Percentiles rank a stretch among this genome's conserved stretches.
phyloP scores from a whole-genome alignment of 2,797 vertebrate species.

The Chloroceryle amazona region DNA sequence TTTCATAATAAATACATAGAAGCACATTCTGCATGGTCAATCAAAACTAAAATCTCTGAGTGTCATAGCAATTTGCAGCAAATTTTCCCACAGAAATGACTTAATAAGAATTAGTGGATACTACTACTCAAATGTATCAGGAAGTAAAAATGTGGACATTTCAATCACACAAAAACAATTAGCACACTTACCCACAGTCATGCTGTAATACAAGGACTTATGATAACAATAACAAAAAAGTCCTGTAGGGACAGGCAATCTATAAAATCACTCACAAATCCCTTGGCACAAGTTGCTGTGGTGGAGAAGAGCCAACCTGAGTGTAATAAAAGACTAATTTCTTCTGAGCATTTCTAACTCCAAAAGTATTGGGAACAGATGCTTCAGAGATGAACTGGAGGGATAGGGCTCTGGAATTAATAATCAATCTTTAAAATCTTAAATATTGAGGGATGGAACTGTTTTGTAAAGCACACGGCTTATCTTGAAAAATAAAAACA shows the following conservation, averaged over 20 bases:
- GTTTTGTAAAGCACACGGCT: not conserved
- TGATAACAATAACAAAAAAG: not conserved
- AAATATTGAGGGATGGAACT: not conserved
- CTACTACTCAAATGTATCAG: not conserved
- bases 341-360: not conserved
- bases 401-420: not conserved
- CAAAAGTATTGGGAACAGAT: slow-evolving; percentile 32
- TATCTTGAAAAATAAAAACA: not conserved
- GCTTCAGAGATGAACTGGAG: not conserved
- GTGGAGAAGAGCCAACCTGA: slow-evolving; percentile 32
- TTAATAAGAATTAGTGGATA: not conserved
- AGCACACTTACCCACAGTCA: not conserved
- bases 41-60: not conserved
- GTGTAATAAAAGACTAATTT: slow-evolving; percentile 35
- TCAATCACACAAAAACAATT: slow-evolving; percentile 22
- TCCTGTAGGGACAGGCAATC: not conserved
- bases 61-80: not conserved
- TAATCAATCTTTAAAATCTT: not conserved
- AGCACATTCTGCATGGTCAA: not conserved
- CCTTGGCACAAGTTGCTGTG: slow-evolving; percentile 34
- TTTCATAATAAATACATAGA: not conserved
- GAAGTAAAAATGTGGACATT: not conserved
- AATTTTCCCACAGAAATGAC: not conserved
- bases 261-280: slow-evolving; percentile 30
- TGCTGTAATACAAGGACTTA: not conserved